These are phyloP conservation scores for Percopsis transmontana DNA, from an alignment of 2,113 vertebrate genomes.

Conservation along the genomic window DNA sequence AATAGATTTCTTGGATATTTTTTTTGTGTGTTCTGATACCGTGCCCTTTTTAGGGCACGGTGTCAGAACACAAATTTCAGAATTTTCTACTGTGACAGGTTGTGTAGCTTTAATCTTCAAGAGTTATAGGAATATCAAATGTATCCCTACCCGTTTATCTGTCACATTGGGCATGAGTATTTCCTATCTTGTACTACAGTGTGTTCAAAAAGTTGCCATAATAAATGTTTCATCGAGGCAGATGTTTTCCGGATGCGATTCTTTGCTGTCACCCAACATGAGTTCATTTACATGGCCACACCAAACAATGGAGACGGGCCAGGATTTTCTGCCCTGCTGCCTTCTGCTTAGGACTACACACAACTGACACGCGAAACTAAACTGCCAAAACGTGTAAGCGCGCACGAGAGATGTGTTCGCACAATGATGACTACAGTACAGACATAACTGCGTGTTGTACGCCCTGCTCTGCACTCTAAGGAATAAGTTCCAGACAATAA, in stretches of 20 bases:
- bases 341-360: constrained; percentile 36
- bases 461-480: no score
- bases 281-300: constrained; percentile 21
- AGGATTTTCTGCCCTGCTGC: constrained; percentile 37
- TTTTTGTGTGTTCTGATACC: no score
- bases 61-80: background rate
- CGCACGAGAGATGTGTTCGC: no score
- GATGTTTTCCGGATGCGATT: constrained; percentile 16
- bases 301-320: constrained; percentile 6
- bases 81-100: background rate
- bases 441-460: no score
- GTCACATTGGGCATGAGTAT: background rate
- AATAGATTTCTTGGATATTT: background rate
- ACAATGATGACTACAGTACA: no score
- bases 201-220: constrained; percentile 15
- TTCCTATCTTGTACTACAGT: background rate
- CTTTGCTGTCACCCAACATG: constrained; percentile 13
- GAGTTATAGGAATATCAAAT: background rate
- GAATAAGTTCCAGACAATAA: no score
- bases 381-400: no score
- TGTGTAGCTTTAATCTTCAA: constrained; percentile 10
- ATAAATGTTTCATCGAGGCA: constrained; percentile 36
- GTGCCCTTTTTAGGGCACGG: background rate
- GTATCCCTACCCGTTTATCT: background rate
- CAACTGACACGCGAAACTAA: constrained; percentile 21